phyloP scores from a whole-genome alignment of 2,888 invertebrate genomes.

The Plusia festucae region DNA sequence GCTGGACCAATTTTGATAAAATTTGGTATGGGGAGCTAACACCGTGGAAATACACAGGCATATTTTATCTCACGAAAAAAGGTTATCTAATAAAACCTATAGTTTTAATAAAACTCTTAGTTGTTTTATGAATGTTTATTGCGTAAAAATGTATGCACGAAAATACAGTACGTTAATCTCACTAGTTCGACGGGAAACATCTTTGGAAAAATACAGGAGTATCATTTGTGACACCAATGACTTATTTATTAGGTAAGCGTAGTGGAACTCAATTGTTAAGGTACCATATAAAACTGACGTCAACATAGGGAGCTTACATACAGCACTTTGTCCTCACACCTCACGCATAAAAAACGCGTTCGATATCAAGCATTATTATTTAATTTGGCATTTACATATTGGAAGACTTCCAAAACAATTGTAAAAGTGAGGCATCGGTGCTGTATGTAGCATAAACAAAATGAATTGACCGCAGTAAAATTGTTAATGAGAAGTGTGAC shows the following conservation, averaged over 20 bases:
- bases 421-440: neutral
- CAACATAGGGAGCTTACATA: neutral
- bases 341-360: neutral
- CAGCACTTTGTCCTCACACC: neutral
- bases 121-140: conserved; percentile 58
- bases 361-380: neutral
- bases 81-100: no score
- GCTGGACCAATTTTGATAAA: no score
- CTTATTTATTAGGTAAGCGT: conserved; percentile 12
- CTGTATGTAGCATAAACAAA: neutral
- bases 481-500: conserved; percentile 20
- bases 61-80: no score
- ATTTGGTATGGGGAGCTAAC: no score
- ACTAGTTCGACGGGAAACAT: conserved; percentile 45
- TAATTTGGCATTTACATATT: conserved; percentile 4
- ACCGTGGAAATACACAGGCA: no score
- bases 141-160: conserved; percentile 65
- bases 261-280: neutral
- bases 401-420: conserved; percentile 2
- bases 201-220: conserved; percentile 41
- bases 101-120: neutral
- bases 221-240: conserved; percentile 22
- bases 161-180: conserved; percentile 64
- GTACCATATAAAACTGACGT: neutral
- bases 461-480: neutral